Evolutionary conservation across 1,140 invertebrate genomes (phyloP).

Genomic region (Ephestia elutella): DNA sequence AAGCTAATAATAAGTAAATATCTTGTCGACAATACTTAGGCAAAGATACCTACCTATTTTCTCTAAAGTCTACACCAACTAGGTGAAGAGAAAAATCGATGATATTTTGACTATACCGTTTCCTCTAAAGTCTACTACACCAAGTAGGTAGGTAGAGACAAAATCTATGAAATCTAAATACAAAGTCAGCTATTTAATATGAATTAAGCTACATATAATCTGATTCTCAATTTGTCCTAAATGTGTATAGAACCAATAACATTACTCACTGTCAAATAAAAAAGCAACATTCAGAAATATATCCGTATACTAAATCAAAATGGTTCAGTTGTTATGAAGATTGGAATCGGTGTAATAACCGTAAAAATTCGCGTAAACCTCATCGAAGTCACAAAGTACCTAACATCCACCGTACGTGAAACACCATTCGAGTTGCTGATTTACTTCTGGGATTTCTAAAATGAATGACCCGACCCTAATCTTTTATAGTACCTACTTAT

Average conservation of each 20-base stretch:
- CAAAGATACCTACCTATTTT: too few relatives aligned
- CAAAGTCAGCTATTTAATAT: too few relatives aligned
- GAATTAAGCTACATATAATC: not conserved
- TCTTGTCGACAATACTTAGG: too few relatives aligned
- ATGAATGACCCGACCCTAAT: slow-evolving; percentile 1
- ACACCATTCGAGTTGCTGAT: slow-evolving; percentile 10
- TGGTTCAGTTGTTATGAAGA: slow-evolving; percentile 40
- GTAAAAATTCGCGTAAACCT: slow-evolving; percentile 37
- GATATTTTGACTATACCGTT: too few relatives aligned
- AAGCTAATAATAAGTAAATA: too few relatives aligned
- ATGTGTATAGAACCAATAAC: slow-evolving; percentile 14
- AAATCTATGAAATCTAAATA: too few relatives aligned
- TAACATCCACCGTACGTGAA: slow-evolving; percentile 18
- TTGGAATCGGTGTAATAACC: slow-evolving; percentile 41
- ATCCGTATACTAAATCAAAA: slow-evolving; percentile 33
- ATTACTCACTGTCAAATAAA: slow-evolving; percentile 23
- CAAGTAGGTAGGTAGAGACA: too few relatives aligned
- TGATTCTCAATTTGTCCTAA: not conserved
- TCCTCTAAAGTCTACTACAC: too few relatives aligned
- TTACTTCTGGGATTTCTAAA: slow-evolving; percentile 4
- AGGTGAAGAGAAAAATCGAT: too few relatives aligned
- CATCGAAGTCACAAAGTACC: slow-evolving; percentile 34
- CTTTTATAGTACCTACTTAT: not conserved
- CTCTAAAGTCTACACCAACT: too few relatives aligned
- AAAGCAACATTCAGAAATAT: slow-evolving; percentile 20